These are phyloP conservation scores for Umimayanthus chanpuru DNA, from an alignment of 92 coral and sea anemone species.

Conservation along the genomic window DNA sequence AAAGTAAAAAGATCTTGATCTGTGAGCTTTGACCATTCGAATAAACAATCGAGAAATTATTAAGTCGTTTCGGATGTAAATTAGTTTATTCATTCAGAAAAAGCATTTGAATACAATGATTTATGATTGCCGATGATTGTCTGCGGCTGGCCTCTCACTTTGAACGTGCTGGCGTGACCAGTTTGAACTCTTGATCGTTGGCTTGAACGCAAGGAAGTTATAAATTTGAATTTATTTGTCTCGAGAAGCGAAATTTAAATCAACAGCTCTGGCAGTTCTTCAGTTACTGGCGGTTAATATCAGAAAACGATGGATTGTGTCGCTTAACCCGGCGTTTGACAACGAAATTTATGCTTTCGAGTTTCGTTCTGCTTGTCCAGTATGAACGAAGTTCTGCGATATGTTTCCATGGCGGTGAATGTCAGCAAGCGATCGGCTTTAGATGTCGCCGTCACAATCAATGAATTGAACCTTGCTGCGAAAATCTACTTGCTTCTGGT, in stretches of 20 bases:
- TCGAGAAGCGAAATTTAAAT: neutral
- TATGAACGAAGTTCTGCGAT: conserved; percentile 1
- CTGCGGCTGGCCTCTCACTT: neutral
- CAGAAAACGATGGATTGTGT: neutral
- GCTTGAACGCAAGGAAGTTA: neutral
- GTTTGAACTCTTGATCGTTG: conserved; percentile 5
- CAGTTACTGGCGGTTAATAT: neutral
- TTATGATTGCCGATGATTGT: neutral
- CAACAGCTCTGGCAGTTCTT: neutral
- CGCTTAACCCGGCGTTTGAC: neutral
- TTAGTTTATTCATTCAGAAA: conserved; percentile 16
- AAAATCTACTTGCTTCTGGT: conserved; percentile 69
- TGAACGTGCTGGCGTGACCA: conserved; percentile 1
- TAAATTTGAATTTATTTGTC: neutral
- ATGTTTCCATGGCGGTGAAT: neutral
- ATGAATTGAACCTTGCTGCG: conserved; percentile 60
- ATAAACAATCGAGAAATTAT: conserved; percentile 3
- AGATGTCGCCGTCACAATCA: conserved; percentile 46
- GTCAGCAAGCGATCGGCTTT: conserved; percentile 18
- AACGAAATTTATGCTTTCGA: neutral
- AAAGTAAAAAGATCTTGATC: neutral
- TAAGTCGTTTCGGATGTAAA: conserved; percentile 18
- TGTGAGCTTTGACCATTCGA: neutral
- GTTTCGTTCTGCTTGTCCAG: neutral
- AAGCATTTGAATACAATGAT: conserved; percentile 16